Evolutionary conservation across 2,113 vertebrate genomes (phyloP).

Genomic region (Campylorhamphus procurvoides): DNA sequence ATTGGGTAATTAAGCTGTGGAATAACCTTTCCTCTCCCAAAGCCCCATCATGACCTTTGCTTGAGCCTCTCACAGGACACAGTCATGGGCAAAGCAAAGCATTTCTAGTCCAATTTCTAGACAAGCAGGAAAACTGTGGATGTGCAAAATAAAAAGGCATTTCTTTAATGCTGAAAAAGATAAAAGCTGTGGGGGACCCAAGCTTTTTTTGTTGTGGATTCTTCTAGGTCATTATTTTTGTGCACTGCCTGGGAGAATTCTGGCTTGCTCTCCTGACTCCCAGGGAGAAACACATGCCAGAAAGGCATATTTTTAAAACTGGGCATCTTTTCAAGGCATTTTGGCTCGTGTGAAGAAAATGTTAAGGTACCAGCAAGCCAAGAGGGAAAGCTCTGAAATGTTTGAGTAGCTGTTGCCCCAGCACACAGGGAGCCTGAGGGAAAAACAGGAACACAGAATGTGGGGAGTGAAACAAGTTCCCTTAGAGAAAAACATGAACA

Average conservation of each 20-base stretch:
- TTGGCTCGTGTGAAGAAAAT: slow-evolving; percentile 25
- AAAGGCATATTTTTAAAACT: slow-evolving; percentile 53
- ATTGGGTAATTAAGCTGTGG: not conserved
- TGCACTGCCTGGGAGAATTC: not conserved
- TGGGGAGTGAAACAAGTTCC: not conserved
- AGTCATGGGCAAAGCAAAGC: not conserved
- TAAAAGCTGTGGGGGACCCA: not conserved
- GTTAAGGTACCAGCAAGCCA: slow-evolving; percentile 45
- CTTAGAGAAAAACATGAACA: not conserved
- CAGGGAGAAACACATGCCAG: slow-evolving; percentile 47
- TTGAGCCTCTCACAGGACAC: not conserved
- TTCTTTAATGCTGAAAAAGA: not conserved
- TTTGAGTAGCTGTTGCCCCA: not conserved
- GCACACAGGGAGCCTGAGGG: not conserved
- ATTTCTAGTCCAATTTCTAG: not conserved
- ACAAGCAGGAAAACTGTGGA: not conserved
- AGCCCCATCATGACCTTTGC: not conserved
- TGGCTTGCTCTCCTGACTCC: slow-evolving; percentile 22
- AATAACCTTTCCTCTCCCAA: not conserved
- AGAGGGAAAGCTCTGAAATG: not conserved
- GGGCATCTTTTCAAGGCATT: slow-evolving; percentile 59
- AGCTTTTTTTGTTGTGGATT: not conserved
- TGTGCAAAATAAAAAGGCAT: not conserved
- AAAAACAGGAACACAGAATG: not conserved
- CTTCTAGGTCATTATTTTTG: not conserved